Evolutionary conservation across 2,888 invertebrate genomes (phyloP).

Genomic region (Drosophila lacicola): DNA sequence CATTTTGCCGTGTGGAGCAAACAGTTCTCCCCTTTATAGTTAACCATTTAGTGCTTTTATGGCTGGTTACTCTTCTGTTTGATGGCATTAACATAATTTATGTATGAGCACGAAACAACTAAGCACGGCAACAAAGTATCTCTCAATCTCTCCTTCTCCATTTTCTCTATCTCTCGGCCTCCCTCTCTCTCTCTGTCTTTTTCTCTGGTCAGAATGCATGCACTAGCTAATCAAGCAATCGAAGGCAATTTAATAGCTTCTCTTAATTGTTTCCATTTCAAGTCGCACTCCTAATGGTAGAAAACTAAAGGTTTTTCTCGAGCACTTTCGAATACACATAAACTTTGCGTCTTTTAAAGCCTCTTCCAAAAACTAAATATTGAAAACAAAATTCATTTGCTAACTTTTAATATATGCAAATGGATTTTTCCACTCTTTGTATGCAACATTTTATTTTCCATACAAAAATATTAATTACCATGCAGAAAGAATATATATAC

Average conservation of each 20-base stretch:
- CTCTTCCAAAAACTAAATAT: too few relatives aligned
- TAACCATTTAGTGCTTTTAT: constrained; percentile 74
- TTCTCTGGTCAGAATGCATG: constrained; percentile 15
- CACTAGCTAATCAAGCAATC: constrained; percentile 65
- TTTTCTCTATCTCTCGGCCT: neutral
- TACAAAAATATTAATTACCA: constrained; percentile 35
- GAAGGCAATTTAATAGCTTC: constrained; percentile 25
- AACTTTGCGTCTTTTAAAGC: too few relatives aligned
- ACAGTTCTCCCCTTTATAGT: constrained; percentile 54
- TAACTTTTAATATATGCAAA: neutral
- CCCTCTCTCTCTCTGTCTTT: neutral
- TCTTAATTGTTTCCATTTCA: constrained; percentile 13
- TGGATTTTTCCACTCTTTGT: neutral
- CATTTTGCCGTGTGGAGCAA: constrained; percentile 31
- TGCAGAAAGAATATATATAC: neutral
- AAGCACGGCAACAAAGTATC: constrained; percentile 57
- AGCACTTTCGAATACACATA: too few relatives aligned
- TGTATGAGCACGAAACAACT: constrained; percentile 75
- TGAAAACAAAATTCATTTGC: neutral
- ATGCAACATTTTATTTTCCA: constrained; percentile 1
- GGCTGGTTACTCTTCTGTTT: constrained; percentile 70
- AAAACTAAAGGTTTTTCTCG: neutral
- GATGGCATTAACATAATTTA: constrained; percentile 79
- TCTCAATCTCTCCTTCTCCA: neutral
- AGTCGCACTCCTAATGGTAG: neutral